Percentiles rank a stretch among this genome's conserved stretches.
Evolutionary conservation across 2,888 invertebrate genomes (phyloP).

Genomic region (Lymantria monacha): DNA sequence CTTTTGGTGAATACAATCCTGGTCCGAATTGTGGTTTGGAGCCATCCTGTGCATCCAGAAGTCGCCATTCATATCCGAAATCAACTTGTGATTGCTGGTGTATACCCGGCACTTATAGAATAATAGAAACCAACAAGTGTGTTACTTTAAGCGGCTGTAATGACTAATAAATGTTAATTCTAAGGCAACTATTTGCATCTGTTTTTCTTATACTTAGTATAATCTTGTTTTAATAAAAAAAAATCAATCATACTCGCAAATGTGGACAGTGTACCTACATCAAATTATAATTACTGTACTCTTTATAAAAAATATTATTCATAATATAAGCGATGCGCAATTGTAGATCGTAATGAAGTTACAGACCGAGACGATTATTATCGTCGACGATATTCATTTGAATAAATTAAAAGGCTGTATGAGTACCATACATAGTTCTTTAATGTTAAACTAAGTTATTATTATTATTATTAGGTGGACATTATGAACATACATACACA

Average conservation of each 20-base stretch:
- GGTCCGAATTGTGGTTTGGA: conserved; percentile 42
- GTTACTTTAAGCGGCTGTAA: conserved; percentile 21
- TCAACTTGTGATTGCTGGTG: conserved; percentile 46
- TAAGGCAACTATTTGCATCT: conserved; percentile 3
- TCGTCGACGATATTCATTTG: background rate
- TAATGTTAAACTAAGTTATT: too few relatives aligned
- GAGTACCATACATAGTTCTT: too few relatives aligned
- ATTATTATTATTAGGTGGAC: too few relatives aligned
- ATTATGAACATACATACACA: too few relatives aligned
- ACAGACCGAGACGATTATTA: conserved; percentile 17
- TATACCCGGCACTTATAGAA: conserved; percentile 35
- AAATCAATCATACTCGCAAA: background rate
- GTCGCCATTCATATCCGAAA: conserved; percentile 34
- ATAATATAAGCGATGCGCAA: conserved; percentile 6
- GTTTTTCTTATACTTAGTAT: background rate
- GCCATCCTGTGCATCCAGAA: conserved; percentile 35
- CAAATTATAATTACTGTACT: too few relatives aligned
- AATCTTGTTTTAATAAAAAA: background rate
- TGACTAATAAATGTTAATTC: conserved; percentile 8
- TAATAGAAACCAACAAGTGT: conserved; percentile 31
- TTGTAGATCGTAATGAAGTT: conserved; percentile 8
- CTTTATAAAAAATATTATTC: background rate
- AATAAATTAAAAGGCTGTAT: too few relatives aligned
- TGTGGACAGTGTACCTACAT: background rate
- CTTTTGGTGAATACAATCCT: conserved; percentile 39